phyloP scores from a whole-genome alignment of 2,888 invertebrate genomes.

The Acronicta leporina region DNA sequence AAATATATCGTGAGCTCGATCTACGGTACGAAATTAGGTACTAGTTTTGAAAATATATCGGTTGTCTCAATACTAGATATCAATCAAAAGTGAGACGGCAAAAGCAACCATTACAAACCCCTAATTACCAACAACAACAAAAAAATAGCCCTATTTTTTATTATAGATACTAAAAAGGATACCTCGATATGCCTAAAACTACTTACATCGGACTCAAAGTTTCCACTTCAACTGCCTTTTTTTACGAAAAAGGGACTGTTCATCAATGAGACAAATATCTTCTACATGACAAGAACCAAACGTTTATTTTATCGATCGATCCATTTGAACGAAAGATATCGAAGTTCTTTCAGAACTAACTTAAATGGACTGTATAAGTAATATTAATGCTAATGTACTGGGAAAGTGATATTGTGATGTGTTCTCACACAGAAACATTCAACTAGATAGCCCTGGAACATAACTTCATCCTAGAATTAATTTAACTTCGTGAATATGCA shows the following conservation, averaged over 20 bases:
- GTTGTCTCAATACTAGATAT: too few relatives aligned
- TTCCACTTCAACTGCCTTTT: neutral
- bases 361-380: conserved; percentile 10
- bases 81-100: too few relatives aligned
- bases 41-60: too few relatives aligned
- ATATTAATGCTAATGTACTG: too few relatives aligned
- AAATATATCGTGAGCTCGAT: conserved; percentile 7
- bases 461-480: conserved; percentile 18
- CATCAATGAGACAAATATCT: neutral
- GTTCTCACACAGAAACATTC: conserved; percentile 1
- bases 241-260: neutral
- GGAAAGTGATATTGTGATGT: neutral
- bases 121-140: too few relatives aligned
- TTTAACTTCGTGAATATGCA: conserved; percentile 17
- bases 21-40: neutral
- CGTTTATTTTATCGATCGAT: neutral
- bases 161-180: too few relatives aligned
- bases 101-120: too few relatives aligned
- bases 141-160: too few relatives aligned
- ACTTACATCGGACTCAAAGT: too few relatives aligned
- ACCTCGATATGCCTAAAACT: too few relatives aligned
- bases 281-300: neutral
- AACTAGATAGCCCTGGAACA: conserved; percentile 5
- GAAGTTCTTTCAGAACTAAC: neutral
- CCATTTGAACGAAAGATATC: neutral